Evolutionary conservation across 2,797 vertebrate species (phyloP), one percentile per base, ranked within the genome.

Genomic region (Betta splendens): DNA sequence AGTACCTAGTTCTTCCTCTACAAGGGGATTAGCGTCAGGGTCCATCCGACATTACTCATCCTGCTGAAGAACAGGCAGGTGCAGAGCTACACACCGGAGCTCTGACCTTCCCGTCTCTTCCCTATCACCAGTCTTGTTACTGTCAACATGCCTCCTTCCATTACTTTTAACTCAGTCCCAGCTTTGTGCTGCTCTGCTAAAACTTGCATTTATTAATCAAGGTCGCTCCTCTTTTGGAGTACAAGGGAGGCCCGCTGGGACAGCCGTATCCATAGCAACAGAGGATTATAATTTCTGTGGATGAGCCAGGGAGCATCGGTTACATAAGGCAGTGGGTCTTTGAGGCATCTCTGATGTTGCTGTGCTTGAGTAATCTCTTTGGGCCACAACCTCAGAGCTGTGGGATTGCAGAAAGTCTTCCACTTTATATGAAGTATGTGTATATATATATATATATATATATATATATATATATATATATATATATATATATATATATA

Each of bases 251-350:
- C 57, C 81, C 56, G 28, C 50, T 66, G 85, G 85, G 89, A 85
- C 63, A 39, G 67, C 32, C 17, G 79, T 90, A 79, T 85, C 89
- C 85, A 89, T 87, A 40, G 86, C 76, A 89, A 90, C 88, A 67
- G 77, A 88, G 84, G 75, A 88, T 86, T 83, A 86, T 83, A 53
- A 75, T 86, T 83, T 83, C 60, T 77, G 79, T 72, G 75, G 75
- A 75, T 69, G 80, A 76, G 77, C 71, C 58, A 66, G 36, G 31
- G 74, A 79, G 81, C 65, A 46, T 65, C 17, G 2, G 81, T 89
- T 88, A 87, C 20, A 53, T 86, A 89, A 89, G 75, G 63, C 18
- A 2, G 50, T 55, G 42, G 50, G 75, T 88, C 80, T 87, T 80
- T 69, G 63, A 84, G 80, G 72, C 81, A 79, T 80, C 75, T 64